Evolutionary conservation across 2,888 invertebrate genomes (phyloP), one percentile per base, ranked within the genome.

Genomic region (Drosophila antonietae): DNA sequence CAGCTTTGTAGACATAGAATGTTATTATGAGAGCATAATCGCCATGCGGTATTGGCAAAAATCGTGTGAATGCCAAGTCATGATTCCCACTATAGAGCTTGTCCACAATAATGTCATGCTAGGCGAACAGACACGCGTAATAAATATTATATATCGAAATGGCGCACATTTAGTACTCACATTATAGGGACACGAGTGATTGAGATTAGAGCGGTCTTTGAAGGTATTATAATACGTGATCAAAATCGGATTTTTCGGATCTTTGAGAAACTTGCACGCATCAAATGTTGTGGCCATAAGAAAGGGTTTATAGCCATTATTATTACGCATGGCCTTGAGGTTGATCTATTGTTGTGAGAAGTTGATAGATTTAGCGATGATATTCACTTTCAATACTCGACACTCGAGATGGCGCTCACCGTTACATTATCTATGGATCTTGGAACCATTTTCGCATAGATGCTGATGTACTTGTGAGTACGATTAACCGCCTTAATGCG

Each of bases 401-500:
- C 2, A 5, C 14, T 35, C 3, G 23, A 4, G 5, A 3, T 55
- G 5, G 1, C n/a, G 51, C 77, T 69, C 3, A 81, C 83, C 65
- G 68, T 37, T 4, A 59, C 1, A 37, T 74, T 61, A 1, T 37
- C 12, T 2, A 83, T 0, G 2, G 73, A 65, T 7, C 44, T 4
- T 2, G 14, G 37, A 14, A 5, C 4, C 14, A 65, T 0, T 37
- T 74, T 65, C 0, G 18, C 0, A 23, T 68, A 41, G 3, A 81
- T 35, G n/a, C 35, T 56, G 0, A 82, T 3, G 31, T 81, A 81
- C 35, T 82, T 82, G 41, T 82, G 77, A 0, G 80, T 66, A 8
- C 80, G 70, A 52, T 83, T 81, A 0, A 77, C 68, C 0, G 83
- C 80, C 57, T 83, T 81, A 6, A 81, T 75, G 0, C 53, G n/a